Percentiles rank a stretch among this genome's conserved stretches.
Evolutionary conservation across 2,797 vertebrate genomes (phyloP).

Genomic region (Anableps anableps): DNA sequence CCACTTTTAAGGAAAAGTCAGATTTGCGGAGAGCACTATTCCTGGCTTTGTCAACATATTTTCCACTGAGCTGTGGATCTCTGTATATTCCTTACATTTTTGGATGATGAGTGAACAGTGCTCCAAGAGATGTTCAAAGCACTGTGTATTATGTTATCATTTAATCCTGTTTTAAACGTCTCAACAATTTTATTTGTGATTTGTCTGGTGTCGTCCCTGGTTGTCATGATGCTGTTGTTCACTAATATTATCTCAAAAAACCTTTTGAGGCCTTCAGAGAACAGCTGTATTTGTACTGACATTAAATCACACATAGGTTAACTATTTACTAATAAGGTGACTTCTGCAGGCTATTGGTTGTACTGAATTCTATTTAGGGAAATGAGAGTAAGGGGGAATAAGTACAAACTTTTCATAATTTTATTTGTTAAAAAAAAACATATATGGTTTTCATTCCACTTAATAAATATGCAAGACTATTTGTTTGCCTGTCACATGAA

Average conservation of each 20-base stretch:
- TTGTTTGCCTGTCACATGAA: background rate
- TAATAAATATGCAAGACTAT: background rate
- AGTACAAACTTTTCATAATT: background rate
- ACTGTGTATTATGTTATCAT: background rate
- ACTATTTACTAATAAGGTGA: background rate
- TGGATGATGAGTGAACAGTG: background rate
- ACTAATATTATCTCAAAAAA: background rate
- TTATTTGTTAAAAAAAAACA: background rate
- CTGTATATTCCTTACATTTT: background rate
- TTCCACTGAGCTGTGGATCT: background rate
- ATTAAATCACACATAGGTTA: background rate
- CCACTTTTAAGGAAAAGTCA: background rate
- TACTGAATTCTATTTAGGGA: background rate
- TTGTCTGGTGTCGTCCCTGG: background rate
- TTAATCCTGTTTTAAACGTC: background rate
- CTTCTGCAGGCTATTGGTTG: background rate
- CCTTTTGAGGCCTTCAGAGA: background rate
- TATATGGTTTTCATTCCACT: background rate
- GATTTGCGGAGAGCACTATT: background rate
- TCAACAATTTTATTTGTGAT: background rate
- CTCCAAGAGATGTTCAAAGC: background rate
- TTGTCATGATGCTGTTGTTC: background rate
- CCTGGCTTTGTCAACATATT: background rate
- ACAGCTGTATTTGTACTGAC: background rate
- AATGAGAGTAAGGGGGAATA: background rate